Conservation (phyloP, 2,113 vertebrate genomes). For the Nipponia nippon region DNA sequence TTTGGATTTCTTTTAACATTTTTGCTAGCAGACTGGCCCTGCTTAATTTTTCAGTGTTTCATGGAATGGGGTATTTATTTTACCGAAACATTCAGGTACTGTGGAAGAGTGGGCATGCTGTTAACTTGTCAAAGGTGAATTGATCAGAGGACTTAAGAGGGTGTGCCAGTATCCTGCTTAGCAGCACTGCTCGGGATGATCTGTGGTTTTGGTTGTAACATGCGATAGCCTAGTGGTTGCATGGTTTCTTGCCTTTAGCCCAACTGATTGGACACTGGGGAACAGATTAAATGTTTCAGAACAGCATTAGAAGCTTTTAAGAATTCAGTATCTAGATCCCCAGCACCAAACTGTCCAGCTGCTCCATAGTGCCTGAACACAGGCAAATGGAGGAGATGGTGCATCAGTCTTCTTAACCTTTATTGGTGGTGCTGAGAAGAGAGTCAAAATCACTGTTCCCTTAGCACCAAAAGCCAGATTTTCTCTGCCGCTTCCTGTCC, state of each 20-base stretch:
- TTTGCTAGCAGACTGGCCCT: neutral
- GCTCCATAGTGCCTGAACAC: neutral
- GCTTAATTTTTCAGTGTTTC: neutral
- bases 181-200: neutral
- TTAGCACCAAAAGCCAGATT: neutral
- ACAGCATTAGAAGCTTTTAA: neutral
- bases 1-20: neutral
- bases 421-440: neutral
- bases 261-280: neutral
- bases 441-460: neutral
- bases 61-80: neutral
- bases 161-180: neutral
- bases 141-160: neutral
- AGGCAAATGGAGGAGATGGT: neutral
- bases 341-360: neutral
- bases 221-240: neutral
- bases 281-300: neutral
- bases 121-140: neutral
- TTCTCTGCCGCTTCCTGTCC: neutral
- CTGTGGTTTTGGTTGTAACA: neutral
- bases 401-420: neutral
- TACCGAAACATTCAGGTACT: neutral
- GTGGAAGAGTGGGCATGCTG: neutral
- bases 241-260: neutral
- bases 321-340: neutral